Base-by-base conservation (phyloP, 2,888 invertebrate genomes). In the Apodemia zela region DNA sequence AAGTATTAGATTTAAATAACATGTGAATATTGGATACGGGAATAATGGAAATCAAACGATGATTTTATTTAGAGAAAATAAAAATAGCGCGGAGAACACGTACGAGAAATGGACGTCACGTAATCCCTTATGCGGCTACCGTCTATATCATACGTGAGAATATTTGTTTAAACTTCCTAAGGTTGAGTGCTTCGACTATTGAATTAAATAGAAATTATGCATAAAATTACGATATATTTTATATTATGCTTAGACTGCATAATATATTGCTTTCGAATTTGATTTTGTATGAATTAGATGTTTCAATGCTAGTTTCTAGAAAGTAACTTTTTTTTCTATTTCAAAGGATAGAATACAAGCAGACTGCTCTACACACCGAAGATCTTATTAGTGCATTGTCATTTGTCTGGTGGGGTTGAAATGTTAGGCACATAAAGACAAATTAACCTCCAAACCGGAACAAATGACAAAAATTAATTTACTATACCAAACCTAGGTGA, bases 61-160 rank as follows among this genome's bases (percentile, higher is more conserved):
- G 65, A 65, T 66, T 47, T 47, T 47, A 66, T 67, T 61, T 64
- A 63, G 61, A 65, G 58, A 59, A 62, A 65, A 70, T 66, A 66
- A 71, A 69, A 68, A 69, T 73, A 69, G 71, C 69, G 71, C 73
- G 72, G 73, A 73, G 71, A 79, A 79, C 83, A 84, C 81, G 82
- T 84, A 77, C 74, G 70, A 60, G 63, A 66, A 69, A 72, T 73
- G 75, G 74, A 72, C 73, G 80, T 84, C 89, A 89, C 89, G 89
- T 89, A 77, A 69, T 66, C 65, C 66, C 68, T 67, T 72, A 76
- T 76, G 78, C 78, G 78, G 74, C 79, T 81, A 78, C 78, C 76
- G 78, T 74, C 78, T 78, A 78, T 73, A 73, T 75, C 71, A 75
- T 78, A 87, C 89, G 89, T 90, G 89, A 89, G 82, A 86, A 78